Base-by-base conservation (phyloP, 2,113 vertebrate genomes). In the Brachypodius melanocephalos region DNA sequence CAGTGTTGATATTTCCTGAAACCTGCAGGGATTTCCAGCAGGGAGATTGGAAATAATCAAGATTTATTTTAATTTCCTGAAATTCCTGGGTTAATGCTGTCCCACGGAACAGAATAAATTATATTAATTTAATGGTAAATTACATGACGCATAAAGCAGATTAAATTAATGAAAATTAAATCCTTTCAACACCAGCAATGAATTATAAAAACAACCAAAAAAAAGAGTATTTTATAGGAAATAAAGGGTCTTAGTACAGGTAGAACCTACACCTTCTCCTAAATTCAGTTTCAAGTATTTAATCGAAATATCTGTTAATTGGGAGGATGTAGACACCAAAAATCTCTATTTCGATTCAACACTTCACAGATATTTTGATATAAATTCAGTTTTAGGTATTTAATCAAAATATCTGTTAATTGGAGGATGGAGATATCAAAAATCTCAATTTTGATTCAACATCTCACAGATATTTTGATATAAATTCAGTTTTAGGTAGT, bases 91-190 rank as follows among this genome's bases (percentile, higher is more conserved):
- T 52, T 74, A 74, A 66, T 8, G 32, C 31, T 66, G 59, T 45
- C 17, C 19, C 25, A 38, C 0, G 19, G 29, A 58, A 26, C 2
- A 46, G 9, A 59, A 40, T 1, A n/a, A 91, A 38, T 52, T 3
- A 1, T 2, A 75, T 43, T 22, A 18, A 6, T 38, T 80, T 38
- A 42, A 48, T 36, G 12, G 4, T 32, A 43, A 59, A 4, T 43
- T 29, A 18, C 18, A 15, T 5, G 19, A 24, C 9, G 54, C 4
- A 40, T 3, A 24, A 61, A 90, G 55, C 36, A 52, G 42, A 62
- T 63, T 32, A 79, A 52, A 38, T 17, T 2, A 40, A 45, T 21
- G 12, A 40, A 57, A 73, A 76, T 0, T 38, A 38, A 0, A 14
- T 73, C 65, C 9, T 69, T 91, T 69, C 2, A 6, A 48, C 57